Percentiles rank a stretch among this genome's conserved stretches.
Conservation (phyloP, 1,140 invertebrate species). For the Rhyacophila brunnea region DNA sequence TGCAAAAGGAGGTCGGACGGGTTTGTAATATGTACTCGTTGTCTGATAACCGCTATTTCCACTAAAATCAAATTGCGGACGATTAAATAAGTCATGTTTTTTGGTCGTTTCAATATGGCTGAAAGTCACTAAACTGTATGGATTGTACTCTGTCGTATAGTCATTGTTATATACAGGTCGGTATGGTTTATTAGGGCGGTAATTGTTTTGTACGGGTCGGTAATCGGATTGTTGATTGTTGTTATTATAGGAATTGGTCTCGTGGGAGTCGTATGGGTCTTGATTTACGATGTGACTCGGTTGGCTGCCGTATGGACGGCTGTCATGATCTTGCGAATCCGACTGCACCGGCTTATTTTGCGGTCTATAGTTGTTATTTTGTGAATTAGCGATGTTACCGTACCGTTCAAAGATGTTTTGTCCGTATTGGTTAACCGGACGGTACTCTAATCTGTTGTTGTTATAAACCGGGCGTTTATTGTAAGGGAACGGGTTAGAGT, state of each 20-base stretch:
- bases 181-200: slow-evolving; percentile 30
- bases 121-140: slow-evolving; percentile 47
- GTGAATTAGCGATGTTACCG: slow-evolving; percentile 9
- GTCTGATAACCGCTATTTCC: slow-evolving; percentile 1
- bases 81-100: slow-evolving; percentile 20
- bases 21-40: slow-evolving; percentile 1
- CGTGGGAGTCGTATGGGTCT: neutral
- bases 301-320: neutral
- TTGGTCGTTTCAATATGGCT: slow-evolving; percentile 46
- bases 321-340: neutral
- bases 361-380: slow-evolving; percentile 7
- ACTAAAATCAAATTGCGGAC: slow-evolving; percentile 11
- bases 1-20: slow-evolving; percentile 17
- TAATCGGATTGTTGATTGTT: slow-evolving; percentile 15
- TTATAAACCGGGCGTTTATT: slow-evolving; percentile 32
- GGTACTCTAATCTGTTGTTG: slow-evolving; percentile 31
- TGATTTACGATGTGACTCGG: neutral
- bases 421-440: slow-evolving; percentile 17
- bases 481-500: slow-evolving; percentile 1
- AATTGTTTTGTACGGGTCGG: slow-evolving; percentile 3
- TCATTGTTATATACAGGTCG: slow-evolving; percentile 12
- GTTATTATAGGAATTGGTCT: slow-evolving; percentile 10
- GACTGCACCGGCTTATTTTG: slow-evolving; percentile 12
- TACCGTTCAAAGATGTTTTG: neutral
- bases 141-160: slow-evolving; percentile 43